Evolutionary conservation across 1,140 invertebrate species (phyloP).

Genomic region (Adoxophyes honmai): DNA sequence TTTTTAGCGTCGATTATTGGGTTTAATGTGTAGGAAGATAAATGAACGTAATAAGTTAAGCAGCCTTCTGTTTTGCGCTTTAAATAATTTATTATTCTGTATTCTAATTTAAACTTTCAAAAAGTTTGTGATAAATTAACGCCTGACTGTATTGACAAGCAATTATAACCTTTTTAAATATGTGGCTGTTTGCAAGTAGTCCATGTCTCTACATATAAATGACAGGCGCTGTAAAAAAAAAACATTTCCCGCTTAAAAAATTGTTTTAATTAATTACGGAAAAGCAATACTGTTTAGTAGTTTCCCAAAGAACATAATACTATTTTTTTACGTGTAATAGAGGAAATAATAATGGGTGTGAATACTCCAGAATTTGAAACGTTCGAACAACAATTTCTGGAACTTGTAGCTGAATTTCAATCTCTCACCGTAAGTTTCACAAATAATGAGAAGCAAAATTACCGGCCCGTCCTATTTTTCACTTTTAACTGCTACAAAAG

Average conservation of each 20-base stretch:
- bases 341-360: constrained; percentile 25
- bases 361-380: constrained; percentile 43
- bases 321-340: no score
- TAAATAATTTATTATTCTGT: no score
- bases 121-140: no score
- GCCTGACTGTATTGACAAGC: no score
- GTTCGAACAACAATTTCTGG: constrained; percentile 58
- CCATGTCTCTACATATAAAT: no score
- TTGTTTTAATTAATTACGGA: background rate
- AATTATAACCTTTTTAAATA: no score
- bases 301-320: background rate
- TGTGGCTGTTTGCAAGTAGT: no score
- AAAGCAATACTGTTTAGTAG: no score
- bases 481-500: no score
- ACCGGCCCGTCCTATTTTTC: background rate
- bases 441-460: background rate
- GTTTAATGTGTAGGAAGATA: background rate
- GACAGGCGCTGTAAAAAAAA: background rate
- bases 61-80: no score
- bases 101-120: no score
- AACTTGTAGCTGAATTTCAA: constrained; percentile 52
- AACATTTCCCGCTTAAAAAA: background rate
- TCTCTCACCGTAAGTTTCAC: constrained; percentile 41
- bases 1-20: background rate
- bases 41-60: no score